Base-by-base conservation (phyloP, 1,140 invertebrate species). In the Zaprionus gabonicus region DNA sequence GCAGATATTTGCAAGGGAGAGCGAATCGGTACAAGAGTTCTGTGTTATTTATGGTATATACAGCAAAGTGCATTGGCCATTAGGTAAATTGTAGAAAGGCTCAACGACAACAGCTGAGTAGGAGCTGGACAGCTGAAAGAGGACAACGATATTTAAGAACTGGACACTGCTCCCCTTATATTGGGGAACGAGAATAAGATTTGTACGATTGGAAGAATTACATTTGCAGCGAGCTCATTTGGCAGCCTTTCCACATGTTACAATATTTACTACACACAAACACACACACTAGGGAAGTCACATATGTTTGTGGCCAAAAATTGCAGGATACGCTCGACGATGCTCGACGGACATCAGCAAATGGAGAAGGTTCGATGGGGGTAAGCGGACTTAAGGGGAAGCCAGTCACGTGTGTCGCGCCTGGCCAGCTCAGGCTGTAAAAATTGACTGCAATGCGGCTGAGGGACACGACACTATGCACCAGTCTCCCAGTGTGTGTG, bases 361-460 rank as follows among this genome's bases (percentile, higher is more conserved):
- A 82, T 85, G 63, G 68, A 83, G 72, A 81, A 70, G 53, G 65
- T 31, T 53, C 13, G 15, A 27, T 49, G 15, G 34, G n/a, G 25
- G 23, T n/a, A 4, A 2, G 15, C 36, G 9, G 10, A 10, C 2
- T 17, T 7, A 31, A 31, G 28, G 28, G 28, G 9, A 53, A 23
- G 55, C 49, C 84, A 81, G 84, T 90, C 85, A 88, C 84, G 85
- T 88, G 85, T 71, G 57, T 57, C 41, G 31, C 57, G 46, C 55
- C 36, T 20, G 34, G 4, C 31, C 31, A 34, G 7, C 31, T 9
- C 49, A 41, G 62, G 66, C 78, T 34, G 66, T 75, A 74, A 71
- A 71, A 78, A 88, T 84, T 84, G 78, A 90, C 84, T 90, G 85
- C 85, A 88, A 81, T 88, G 85, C 85, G 81, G 78, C 85, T 64